Evolutionary conservation across 2,113 vertebrate genomes (phyloP).

Genomic region (Labeo catla): DNA sequence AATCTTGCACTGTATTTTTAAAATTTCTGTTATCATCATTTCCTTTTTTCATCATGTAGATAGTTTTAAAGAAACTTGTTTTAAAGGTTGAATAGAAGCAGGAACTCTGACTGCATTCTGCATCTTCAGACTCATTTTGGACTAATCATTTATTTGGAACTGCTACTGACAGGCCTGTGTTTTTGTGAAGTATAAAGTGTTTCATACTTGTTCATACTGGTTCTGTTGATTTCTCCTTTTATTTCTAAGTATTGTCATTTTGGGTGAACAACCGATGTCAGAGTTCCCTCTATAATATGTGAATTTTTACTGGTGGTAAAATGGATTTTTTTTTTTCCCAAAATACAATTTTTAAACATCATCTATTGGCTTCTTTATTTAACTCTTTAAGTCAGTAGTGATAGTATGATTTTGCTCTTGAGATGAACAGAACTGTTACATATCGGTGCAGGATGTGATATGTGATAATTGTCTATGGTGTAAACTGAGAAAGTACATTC

Average conservation of each 20-base stretch:
- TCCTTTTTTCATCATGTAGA: slow-evolving; percentile 13
- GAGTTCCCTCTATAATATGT: slow-evolving; percentile 61
- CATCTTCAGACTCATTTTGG: slow-evolving; percentile 11
- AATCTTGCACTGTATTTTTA: slow-evolving; percentile 8
- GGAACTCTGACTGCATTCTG: slow-evolving; percentile 16
- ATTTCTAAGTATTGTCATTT: slow-evolving; percentile 49
- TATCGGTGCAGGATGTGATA: neutral
- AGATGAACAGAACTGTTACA: neutral
- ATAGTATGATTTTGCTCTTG: neutral
- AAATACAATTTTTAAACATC: slow-evolving; percentile 72
- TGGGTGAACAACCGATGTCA: slow-evolving; percentile 25
- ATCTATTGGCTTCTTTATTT: neutral
- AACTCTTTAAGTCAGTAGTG: neutral
- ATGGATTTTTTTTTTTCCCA: slow-evolving; percentile 59
- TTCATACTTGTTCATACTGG: slow-evolving; percentile 9
- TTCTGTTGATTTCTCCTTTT: slow-evolving; percentile 50
- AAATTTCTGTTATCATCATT: neutral
- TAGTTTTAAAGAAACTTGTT: slow-evolving; percentile 19
- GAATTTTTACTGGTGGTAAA: slow-evolving; percentile 69
- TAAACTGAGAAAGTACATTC: neutral
- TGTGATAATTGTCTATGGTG: neutral
- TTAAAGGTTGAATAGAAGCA: neutral
- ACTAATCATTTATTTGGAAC: slow-evolving; percentile 15
- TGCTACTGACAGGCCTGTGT: slow-evolving; percentile 59
- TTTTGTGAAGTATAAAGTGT: slow-evolving; percentile 28